Evolutionary conservation across 2,888 invertebrate genomes (phyloP).

Genomic region (Aphelenchoides bicaudatus): DNA sequence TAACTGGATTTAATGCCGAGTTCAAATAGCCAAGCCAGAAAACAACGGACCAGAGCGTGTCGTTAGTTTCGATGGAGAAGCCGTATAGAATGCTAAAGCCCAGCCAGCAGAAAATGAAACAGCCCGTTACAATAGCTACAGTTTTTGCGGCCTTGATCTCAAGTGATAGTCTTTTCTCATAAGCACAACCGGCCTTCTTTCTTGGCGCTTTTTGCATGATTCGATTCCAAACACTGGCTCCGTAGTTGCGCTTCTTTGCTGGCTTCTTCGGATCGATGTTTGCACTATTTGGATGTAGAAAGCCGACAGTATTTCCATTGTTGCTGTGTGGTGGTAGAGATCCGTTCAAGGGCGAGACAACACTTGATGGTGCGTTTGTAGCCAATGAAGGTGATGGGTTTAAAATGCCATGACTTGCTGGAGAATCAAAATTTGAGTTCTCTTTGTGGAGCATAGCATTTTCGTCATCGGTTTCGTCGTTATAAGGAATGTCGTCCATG

Average conservation of each 20-base stretch:
- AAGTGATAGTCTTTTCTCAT: constrained; percentile 57
- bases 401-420: background rate
- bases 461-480: constrained; percentile 8
- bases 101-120: constrained; percentile 92
- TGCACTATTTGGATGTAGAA: constrained; percentile 26
- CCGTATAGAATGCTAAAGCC: constrained; percentile 74
- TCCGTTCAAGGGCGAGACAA: background rate
- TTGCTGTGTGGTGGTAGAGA: background rate
- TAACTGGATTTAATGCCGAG: constrained; percentile 46
- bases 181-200: constrained; percentile 49
- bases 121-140: constrained; percentile 83
- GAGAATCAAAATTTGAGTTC: constrained; percentile 3
- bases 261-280: constrained; percentile 2
- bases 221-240: constrained; percentile 29
- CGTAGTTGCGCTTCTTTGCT: constrained; percentile 29
- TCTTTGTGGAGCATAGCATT: background rate
- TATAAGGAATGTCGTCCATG: background rate
- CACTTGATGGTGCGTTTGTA: background rate
- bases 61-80: constrained; percentile 46
- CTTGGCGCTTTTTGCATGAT: constrained; percentile 36
- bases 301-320: background rate
- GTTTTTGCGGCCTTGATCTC: constrained; percentile 59
- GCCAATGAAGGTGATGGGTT: background rate
- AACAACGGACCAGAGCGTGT: constrained; percentile 68
- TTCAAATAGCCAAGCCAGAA: constrained; percentile 76